A percentile compares a stretch with the other conserved stretches of the same genome.
Evolutionary conservation across 2,888 invertebrate species (phyloP).

Genomic region (Drosophila niveifrons): DNA sequence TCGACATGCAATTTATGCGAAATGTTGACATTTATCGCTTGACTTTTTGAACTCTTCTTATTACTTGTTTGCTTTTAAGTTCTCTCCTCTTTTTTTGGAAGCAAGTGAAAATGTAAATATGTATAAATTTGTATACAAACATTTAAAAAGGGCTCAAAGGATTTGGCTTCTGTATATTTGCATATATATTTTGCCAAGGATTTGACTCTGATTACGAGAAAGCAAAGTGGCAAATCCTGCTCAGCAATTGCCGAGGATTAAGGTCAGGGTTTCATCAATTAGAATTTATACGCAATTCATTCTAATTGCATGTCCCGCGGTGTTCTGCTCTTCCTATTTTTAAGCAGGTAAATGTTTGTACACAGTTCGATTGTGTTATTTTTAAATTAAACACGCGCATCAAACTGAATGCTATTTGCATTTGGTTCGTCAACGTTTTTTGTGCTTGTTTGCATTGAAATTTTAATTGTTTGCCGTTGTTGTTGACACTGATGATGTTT

Average conservation of each 20-base stretch:
- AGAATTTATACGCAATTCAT: background rate
- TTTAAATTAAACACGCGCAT: slow-evolving; percentile 40
- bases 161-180: slow-evolving; percentile 44
- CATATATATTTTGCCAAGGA: slow-evolving; percentile 25
- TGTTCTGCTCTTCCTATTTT: background rate
- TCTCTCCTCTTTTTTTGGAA: slow-evolving; percentile 4
- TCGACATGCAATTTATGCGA: slow-evolving; percentile 76
- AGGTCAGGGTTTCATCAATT: slow-evolving; percentile 9
- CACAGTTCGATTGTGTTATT: slow-evolving; percentile 51
- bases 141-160: slow-evolving; percentile 63
- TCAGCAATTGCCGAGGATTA: slow-evolving; percentile 4
- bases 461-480: slow-evolving; percentile 63
- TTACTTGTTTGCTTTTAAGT: slow-evolving; percentile 54
- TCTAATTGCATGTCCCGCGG: slow-evolving; percentile 14
- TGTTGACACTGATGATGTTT: slow-evolving; percentile 56
- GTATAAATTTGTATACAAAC: slow-evolving; percentile 68
- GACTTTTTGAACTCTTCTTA: slow-evolving; percentile 45
- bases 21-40: slow-evolving; percentile 75
- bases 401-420: slow-evolving; percentile 15
- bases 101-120: slow-evolving; percentile 51
- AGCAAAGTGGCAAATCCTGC: slow-evolving; percentile 6
- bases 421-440: slow-evolving; percentile 28
- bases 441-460: slow-evolving; percentile 52
- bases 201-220: slow-evolving; percentile 31
- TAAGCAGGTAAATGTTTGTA: slow-evolving; percentile 54